Conservation (phyloP, 2,888 invertebrate genomes). For the Sarcophaga subvicina region DNA sequence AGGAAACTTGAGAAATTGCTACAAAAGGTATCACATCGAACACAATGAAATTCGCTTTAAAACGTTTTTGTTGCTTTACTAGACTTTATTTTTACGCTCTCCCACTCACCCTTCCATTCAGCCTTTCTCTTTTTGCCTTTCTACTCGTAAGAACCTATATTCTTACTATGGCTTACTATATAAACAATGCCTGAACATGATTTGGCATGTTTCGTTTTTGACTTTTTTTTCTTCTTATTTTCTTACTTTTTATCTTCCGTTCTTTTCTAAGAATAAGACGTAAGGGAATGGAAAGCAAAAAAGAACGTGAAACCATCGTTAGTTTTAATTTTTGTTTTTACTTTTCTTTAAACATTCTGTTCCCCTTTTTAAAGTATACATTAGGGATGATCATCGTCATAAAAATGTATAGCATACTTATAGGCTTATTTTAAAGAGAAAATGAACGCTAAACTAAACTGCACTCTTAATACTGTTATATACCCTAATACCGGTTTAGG, state of each 20-base stretch:
- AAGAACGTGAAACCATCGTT: not conserved
- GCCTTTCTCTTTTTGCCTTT: not conserved
- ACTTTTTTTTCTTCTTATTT: not conserved
- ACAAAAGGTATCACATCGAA: not conserved
- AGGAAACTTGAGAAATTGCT: not conserved
- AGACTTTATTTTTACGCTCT: no score
- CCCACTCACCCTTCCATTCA: no score
- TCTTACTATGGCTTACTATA: constrained; percentile 11
- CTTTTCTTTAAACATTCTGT: not conserved
- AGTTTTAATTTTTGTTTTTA: not conserved
- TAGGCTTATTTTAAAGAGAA: not conserved
- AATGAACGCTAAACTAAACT: no score
- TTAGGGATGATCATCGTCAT: not conserved
- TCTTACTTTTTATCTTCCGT: not conserved
- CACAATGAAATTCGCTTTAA: not conserved
- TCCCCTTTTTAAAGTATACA: not conserved
- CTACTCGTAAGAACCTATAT: not conserved
- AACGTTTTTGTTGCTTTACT: not conserved
- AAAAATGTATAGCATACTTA: not conserved
- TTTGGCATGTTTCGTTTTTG: constrained; percentile 20
- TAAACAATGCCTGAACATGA: constrained; percentile 32
- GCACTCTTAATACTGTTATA: not conserved
- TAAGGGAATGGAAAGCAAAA: not conserved
- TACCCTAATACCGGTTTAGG: not conserved
- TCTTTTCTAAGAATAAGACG: no score